Conservation (phyloP, 92 coral and sea anemone genomes). For the Palythoa grandiflora region DNA sequence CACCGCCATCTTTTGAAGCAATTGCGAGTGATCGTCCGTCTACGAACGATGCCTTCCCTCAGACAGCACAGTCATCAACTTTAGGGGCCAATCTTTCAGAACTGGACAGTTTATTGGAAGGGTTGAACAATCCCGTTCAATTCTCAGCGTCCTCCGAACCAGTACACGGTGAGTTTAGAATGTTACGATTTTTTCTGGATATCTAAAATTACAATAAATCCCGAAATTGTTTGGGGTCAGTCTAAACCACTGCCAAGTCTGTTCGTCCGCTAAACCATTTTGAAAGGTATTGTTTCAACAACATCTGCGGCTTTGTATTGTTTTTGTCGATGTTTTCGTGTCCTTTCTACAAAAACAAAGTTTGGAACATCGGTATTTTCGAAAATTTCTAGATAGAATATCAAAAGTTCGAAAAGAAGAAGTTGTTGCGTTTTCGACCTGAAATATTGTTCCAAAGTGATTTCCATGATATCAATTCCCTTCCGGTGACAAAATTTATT, state of each 20-base stretch:
- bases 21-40: slow-evolving; percentile 68
- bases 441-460: slow-evolving; percentile 12
- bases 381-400: neutral
- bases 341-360: neutral
- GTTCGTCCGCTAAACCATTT: neutral
- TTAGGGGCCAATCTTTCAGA: slow-evolving; percentile 95
- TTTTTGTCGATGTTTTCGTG: neutral
- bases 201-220: neutral
- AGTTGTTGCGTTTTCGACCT: neutral
- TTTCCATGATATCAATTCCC: neutral
- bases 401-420: neutral
- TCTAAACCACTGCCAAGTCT: neutral
- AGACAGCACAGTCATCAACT: slow-evolving; percentile 75
- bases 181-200: neutral
- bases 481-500: neutral
- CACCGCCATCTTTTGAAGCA: slow-evolving; percentile 88
- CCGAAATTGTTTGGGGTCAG: slow-evolving; percentile 4
- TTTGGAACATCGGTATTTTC: neutral
- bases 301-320: neutral
- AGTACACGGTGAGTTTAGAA: slow-evolving; percentile 2
- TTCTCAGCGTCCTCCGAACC: slow-evolving; percentile 60
- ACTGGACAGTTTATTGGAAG: slow-evolving; percentile 91
- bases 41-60: slow-evolving; percentile 63
- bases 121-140: slow-evolving; percentile 77
- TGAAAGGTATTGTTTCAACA: slow-evolving; percentile 4